A percentile compares a stretch with the other conserved stretches of the same genome.
Conservation (phyloP, 2,888 invertebrate genomes). For the Machimus atricapillus region DNA sequence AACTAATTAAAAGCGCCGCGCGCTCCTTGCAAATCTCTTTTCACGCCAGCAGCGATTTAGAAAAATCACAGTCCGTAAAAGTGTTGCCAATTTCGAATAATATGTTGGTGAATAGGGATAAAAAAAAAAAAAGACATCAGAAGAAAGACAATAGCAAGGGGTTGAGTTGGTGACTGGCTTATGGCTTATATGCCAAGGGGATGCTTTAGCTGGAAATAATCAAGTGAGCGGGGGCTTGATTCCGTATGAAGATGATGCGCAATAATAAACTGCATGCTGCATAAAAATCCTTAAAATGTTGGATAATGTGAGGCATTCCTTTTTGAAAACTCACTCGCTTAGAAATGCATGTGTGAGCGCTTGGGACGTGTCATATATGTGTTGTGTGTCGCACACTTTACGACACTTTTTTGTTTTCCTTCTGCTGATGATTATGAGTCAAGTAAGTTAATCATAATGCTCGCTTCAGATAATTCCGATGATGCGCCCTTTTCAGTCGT, state of each 20-base stretch:
- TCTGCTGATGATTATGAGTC: conserved; percentile 24
- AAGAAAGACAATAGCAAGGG: background rate
- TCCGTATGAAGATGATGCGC: conserved; percentile 1
- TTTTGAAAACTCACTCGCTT: conserved; percentile 17
- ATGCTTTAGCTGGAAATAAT: background rate
- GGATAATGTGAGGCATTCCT: background rate
- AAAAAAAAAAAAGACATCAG: background rate
- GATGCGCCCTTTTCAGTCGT: conserved; percentile 13
- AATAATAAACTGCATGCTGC: conserved; percentile 10
- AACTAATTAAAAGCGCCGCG: conserved; percentile 16
- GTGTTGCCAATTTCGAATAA: conserved; percentile 29
- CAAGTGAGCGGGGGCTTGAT: background rate
- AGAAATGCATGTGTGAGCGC: conserved; percentile 1
- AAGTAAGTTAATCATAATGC: conserved; percentile 37
- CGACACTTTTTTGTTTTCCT: conserved; percentile 23
- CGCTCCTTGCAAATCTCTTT: conserved; percentile 20
- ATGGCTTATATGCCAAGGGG: background rate
- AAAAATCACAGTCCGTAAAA: conserved; percentile 16
- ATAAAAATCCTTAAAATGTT: conserved; percentile 20
- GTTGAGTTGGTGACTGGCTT: background rate
- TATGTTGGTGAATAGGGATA: background rate
- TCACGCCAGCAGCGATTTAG: background rate
- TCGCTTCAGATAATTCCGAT: conserved; percentile 39
- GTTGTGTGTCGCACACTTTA: background rate
- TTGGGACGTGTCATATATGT: conserved; percentile 22